Percentiles rank a stretch among this genome's conserved stretches.
Conservation (phyloP, 2,113 vertebrate species). For the Lethenteron reissneri region DNA sequence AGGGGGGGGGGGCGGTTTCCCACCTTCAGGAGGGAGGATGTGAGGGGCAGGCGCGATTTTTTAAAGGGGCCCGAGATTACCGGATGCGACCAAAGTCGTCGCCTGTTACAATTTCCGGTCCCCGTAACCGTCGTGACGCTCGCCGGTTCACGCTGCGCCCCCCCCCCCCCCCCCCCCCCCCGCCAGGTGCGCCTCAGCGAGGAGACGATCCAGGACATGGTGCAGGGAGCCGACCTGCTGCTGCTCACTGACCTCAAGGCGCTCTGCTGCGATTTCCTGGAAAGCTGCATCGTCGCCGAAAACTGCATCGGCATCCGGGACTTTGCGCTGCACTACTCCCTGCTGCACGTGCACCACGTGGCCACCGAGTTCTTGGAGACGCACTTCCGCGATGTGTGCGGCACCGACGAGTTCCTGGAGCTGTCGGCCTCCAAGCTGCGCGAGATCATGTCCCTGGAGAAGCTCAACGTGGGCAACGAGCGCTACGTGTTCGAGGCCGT, state of each 20-base stretch:
- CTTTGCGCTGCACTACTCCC: constrained; percentile 83
- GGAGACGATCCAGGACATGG: constrained; percentile 88
- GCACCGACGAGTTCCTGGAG: constrained; percentile 73
- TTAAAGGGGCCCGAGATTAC: no score
- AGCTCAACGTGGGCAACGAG: constrained; percentile 86
- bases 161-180: no score
- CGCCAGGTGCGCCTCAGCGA: constrained; percentile 63
- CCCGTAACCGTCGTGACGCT: no score
- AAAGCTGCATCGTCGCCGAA: constrained; percentile 81
- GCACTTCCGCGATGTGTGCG: constrained; percentile 71
- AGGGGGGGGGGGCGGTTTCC: neutral
- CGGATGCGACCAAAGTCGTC: no score
- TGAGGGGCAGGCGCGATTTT: no score
- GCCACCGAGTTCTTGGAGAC: constrained; percentile 92
- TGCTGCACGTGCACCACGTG: constrained; percentile 65
- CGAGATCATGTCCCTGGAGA: constrained; percentile 73
- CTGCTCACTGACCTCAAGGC: constrained; percentile 82
- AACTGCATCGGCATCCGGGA: constrained; percentile 93
- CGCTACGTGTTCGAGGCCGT: constrained; percentile 75
- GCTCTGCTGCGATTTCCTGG: constrained; percentile 84
- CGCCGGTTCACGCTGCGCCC: no score
- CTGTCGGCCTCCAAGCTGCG: constrained; percentile 50
- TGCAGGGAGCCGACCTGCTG: constrained; percentile 82
- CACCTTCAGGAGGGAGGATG: no score
- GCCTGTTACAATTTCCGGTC: no score